phyloP scores from a whole-genome alignment of 1,140 invertebrate genomes.

The Zelostemma sp. region DNA sequence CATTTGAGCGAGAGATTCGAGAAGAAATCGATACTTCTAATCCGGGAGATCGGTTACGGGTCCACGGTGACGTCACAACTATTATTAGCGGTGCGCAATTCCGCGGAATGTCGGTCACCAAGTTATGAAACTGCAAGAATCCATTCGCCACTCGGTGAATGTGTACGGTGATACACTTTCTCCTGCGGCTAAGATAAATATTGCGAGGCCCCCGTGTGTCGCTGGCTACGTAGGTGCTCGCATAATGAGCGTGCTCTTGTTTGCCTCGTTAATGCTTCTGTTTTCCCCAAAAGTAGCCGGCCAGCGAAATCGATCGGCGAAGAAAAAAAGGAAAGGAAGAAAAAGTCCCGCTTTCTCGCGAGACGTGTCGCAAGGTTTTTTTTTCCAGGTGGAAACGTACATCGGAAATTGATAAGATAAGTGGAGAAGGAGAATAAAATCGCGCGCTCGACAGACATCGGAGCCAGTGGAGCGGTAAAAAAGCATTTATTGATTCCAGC shows the following conservation, averaged over 20 bases:
- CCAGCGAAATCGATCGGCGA: too few relatives aligned
- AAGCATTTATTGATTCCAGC: neutral
- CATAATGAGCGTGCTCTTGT: too few relatives aligned
- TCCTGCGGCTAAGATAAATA: conserved; percentile 14
- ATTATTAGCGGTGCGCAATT: conserved; percentile 63
- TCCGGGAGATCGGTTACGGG: conserved; percentile 44
- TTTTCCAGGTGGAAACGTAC: neutral
- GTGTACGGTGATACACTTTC: conserved; percentile 32
- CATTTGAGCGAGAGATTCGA: neutral
- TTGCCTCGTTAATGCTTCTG: too few relatives aligned
- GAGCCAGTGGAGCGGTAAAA: neutral
- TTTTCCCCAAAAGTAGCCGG: too few relatives aligned
- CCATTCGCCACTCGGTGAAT: conserved; percentile 39
- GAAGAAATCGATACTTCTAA: conserved; percentile 34
- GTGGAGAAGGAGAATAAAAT: neutral
- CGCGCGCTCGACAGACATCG: neutral
- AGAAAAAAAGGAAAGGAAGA: too few relatives aligned
- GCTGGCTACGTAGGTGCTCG: too few relatives aligned
- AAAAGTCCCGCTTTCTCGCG: too few relatives aligned
- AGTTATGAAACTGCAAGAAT: conserved; percentile 63
- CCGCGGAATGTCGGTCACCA: conserved; percentile 59
- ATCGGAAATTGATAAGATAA: neutral
- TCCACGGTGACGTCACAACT: conserved; percentile 52
- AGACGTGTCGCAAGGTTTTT: neutral
- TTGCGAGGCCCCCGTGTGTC: neutral